Conservation (phyloP, 2,797 vertebrate species). For the Synaphobranchus kaupii region DNA sequence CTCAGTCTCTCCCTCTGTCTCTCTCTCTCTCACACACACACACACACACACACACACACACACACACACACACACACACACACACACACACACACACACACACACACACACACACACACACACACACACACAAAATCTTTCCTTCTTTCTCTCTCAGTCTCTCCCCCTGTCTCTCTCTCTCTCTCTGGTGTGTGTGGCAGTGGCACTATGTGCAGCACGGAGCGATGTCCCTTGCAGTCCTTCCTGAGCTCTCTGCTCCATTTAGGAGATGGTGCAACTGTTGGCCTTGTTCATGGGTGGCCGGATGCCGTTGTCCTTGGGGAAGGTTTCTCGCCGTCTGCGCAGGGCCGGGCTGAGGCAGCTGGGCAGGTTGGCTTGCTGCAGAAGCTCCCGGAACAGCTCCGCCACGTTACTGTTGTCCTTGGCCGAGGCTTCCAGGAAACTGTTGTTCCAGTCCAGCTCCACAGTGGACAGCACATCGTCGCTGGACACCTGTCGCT, state of each 20-base stretch:
- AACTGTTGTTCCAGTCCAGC: conserved; percentile 88
- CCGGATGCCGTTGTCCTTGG: conserved; percentile 72
- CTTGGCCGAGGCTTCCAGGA: conserved; percentile 85
- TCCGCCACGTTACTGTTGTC: conserved; percentile 86
- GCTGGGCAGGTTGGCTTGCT: conserved; percentile 82
- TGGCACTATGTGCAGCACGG: not conserved
- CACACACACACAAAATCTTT: not conserved
- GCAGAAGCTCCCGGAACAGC: conserved; percentile 87
- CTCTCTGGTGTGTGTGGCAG: not conserved
- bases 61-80: not conserved
- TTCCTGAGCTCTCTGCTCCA: not conserved
- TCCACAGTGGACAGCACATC: conserved; percentile 82
- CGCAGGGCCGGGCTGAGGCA: conserved; percentile 81
- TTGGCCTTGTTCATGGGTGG: conserved; percentile 95
- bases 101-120: not conserved
- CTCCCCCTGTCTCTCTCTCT: not conserved
- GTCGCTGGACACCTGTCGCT: conserved; percentile 72
- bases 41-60: not conserved
- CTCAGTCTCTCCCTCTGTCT: not conserved
- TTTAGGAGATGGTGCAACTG: conserved; percentile 85
- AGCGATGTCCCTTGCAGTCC: not conserved
- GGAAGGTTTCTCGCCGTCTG: conserved; percentile 85
- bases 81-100: not conserved
- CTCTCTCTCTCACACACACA: not conserved
- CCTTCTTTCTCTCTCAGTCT: not conserved